These are phyloP conservation scores for Sthenelais limicola DNA, from an alignment of 2,888 invertebrate genomes.

Conservation along the genomic window DNA sequence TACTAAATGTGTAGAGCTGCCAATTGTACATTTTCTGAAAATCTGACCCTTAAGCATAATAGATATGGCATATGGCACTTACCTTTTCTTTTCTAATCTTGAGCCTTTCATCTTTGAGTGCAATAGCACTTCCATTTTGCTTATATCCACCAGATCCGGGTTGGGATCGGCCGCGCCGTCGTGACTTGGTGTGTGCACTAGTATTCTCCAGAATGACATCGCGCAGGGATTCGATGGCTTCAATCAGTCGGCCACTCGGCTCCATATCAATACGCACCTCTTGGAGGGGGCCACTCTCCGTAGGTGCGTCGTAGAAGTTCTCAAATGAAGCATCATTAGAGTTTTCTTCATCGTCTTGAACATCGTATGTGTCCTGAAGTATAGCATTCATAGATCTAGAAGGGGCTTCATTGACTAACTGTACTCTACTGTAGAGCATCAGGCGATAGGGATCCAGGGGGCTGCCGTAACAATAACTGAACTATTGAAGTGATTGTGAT, in stretches of 20 bases:
- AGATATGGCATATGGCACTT: slow-evolving; percentile 10
- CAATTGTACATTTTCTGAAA: too few species aligned
- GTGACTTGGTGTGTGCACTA: slow-evolving; percentile 44
- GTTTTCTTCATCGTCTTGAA: slow-evolving; percentile 32
- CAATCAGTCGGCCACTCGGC: slow-evolving; percentile 52
- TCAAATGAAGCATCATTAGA: slow-evolving; percentile 41
- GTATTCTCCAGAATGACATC: slow-evolving; percentile 56
- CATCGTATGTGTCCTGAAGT: slow-evolving; percentile 43
- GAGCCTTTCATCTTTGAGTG: slow-evolving; percentile 51
- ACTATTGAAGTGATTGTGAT: too few species aligned
- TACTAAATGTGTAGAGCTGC: too few species aligned
- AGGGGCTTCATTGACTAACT: slow-evolving; percentile 19
- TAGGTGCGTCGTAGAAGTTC: slow-evolving; percentile 42
- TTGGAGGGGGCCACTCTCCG: slow-evolving; percentile 29
- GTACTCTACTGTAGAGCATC: slow-evolving; percentile 35
- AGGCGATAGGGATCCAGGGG: neutral
- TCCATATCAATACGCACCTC: slow-evolving; percentile 44
- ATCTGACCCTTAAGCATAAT: too few species aligned
- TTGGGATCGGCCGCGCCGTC: slow-evolving; percentile 40
- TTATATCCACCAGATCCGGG: slow-evolving; percentile 17
- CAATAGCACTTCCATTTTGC: slow-evolving; percentile 36
- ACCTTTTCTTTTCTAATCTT: slow-evolving; percentile 54
- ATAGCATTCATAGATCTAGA: slow-evolving; percentile 31
- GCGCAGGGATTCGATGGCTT: slow-evolving; percentile 53
- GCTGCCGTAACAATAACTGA: neutral